Percentiles rank a stretch among this genome's conserved stretches.
These are phyloP conservation scores for Cololabis saira DNA, from an alignment of 2,113 vertebrate species.

Conservation along the genomic window DNA sequence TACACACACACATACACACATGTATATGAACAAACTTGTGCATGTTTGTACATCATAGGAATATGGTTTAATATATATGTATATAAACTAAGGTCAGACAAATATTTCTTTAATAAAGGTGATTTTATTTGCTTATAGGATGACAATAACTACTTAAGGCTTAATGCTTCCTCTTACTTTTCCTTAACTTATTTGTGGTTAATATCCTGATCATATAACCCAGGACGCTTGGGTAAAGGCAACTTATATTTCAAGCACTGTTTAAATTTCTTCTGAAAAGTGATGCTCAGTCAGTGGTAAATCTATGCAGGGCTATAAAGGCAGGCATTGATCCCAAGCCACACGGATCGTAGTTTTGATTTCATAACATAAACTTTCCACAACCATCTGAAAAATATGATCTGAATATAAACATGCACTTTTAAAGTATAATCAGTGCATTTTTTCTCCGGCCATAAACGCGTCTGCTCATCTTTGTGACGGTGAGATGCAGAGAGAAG, in stretches of 20 bases:
- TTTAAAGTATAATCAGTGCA: constrained; percentile 23
- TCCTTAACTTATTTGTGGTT: constrained; percentile 31
- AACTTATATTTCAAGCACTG: constrained; percentile 51
- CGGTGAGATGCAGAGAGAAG: constrained; percentile 1
- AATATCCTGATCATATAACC: constrained; percentile 32
- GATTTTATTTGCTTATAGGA: constrained; percentile 26
- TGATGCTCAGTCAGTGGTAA: constrained; percentile 30
- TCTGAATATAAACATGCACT: constrained; percentile 56
- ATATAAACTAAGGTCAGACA: constrained; percentile 29
- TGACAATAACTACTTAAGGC: constrained; percentile 62
- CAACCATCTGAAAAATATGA: constrained; percentile 18
- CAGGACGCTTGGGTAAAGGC: constrained; percentile 37
- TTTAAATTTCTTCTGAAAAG: constrained; percentile 21
- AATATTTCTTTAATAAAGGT: constrained; percentile 38
- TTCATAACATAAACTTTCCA: constrained; percentile 7
- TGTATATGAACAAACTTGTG: constrained; percentile 42
- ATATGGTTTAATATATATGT: too few relatives aligned
- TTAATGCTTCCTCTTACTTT: constrained; percentile 38
- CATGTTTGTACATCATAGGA: constrained; percentile 28
- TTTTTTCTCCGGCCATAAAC: constrained; percentile 10
- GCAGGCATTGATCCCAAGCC: constrained; percentile 26
- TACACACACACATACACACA: constrained; percentile 47
- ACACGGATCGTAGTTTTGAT: constrained; percentile 11
- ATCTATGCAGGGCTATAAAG: constrained; percentile 28
- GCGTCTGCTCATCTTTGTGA: constrained; percentile 2